A percentile compares a stretch with the other conserved stretches of the same genome.
These are phyloP conservation scores for Leptinotarsa defecta DNA, from an alignment of 1,140 invertebrate species.

Conservation along the genomic window DNA sequence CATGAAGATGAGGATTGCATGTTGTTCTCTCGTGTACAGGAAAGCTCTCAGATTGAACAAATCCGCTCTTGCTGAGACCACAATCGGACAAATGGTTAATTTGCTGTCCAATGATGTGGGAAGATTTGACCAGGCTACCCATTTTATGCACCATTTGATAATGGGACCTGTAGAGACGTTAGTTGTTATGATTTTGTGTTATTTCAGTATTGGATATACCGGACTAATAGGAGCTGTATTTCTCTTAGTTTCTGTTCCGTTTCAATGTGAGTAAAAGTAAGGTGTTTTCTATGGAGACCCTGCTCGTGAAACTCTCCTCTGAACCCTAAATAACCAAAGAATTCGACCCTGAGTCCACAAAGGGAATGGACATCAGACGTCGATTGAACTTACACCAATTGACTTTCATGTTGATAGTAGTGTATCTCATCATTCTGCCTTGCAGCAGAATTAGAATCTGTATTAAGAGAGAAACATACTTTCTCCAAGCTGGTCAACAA, in stretches of 20 bases:
- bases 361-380: no score
- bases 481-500: no score
- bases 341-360: no score
- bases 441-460: no score
- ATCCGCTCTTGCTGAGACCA: conserved; percentile 74
- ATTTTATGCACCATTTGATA: conserved; percentile 70
- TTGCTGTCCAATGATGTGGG: conserved; percentile 83
- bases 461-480: no score
- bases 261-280: conserved; percentile 67
- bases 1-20: conserved; percentile 80
- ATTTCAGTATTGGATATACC: conserved; percentile 70
- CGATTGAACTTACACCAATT: no score
- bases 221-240: conserved; percentile 78
- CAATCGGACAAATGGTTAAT: conserved; percentile 85
- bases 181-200: conserved; percentile 76
- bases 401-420: no score
- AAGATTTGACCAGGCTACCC: conserved; percentile 68
- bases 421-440: no score
- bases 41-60: conserved; percentile 75
- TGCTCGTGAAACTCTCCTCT: no score
- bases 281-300: no score
- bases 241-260: conserved; percentile 80
- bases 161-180: conserved; percentile 77
- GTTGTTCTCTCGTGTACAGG: conserved; percentile 80
- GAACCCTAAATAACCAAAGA: no score